Percentiles rank a stretch among this genome's conserved stretches.
These are phyloP conservation scores for Drosophila gaucha DNA, from an alignment of 2,888 invertebrate genomes.

Conservation along the genomic window DNA sequence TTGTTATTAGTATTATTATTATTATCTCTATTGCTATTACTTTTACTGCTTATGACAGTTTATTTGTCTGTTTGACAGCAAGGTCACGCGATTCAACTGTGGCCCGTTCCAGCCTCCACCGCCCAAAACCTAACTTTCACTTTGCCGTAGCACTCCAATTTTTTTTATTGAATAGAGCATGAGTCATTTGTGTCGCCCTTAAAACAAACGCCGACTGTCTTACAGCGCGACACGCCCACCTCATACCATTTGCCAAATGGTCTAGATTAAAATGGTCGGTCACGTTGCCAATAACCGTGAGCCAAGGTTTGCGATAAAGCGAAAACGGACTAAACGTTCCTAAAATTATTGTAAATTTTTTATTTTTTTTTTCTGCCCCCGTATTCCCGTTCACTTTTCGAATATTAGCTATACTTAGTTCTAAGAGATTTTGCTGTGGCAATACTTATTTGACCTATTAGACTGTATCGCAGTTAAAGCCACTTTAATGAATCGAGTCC, in stretches of 20 bases:
- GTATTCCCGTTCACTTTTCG: constrained; percentile 1
- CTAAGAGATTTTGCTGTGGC: neutral
- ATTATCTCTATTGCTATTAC: constrained; percentile 8
- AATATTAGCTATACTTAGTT: neutral
- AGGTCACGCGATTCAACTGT: constrained; percentile 44
- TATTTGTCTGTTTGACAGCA: constrained; percentile 35
- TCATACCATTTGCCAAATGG: constrained; percentile 17
- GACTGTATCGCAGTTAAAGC: neutral
- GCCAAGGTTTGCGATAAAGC: constrained; percentile 22
- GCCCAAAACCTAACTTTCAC: constrained; percentile 48
- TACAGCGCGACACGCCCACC: constrained; percentile 34
- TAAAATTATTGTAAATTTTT: neutral
- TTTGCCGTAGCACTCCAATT: constrained; percentile 36
- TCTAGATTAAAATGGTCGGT: constrained; percentile 15
- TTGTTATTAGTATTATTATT: constrained; percentile 5
- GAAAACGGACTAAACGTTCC: neutral
- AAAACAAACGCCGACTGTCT: neutral
- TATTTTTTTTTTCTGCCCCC: no score
- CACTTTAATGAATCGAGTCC: constrained; percentile 1
- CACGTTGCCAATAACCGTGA: constrained; percentile 29
- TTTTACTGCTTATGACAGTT: constrained; percentile 14
- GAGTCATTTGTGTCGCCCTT: constrained; percentile 42
- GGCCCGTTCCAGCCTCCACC: constrained; percentile 20
- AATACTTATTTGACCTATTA: no score
- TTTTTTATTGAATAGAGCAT: constrained; percentile 17